Percentiles rank a stretch among this genome's conserved stretches.
These are phyloP conservation scores for Lytechinus variegatus DNA, from an alignment of 35 echinoderm and acorn worm species.

Conservation along the genomic window DNA sequence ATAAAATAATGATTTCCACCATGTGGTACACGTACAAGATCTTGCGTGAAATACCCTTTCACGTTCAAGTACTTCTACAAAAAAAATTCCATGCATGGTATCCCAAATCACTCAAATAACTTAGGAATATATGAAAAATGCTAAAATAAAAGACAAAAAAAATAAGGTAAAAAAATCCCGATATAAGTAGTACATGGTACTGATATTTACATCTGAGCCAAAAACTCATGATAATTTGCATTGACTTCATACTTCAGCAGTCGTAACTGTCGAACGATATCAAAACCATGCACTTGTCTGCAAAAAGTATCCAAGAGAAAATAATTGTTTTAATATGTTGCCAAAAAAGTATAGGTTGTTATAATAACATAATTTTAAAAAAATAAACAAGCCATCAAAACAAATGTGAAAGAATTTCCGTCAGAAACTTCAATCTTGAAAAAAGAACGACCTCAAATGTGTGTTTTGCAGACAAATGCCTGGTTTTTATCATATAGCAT, in stretches of 20 bases:
- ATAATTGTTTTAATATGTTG: too few relatives aligned
- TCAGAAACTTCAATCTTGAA: too few relatives aligned
- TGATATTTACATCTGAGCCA: not conserved
- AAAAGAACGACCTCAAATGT: too few relatives aligned
- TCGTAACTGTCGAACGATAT: not conserved
- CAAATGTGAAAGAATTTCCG: too few relatives aligned
- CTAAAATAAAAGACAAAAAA: not conserved
- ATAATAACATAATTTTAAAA: too few relatives aligned
- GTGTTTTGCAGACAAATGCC: too few relatives aligned
- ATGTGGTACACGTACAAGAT: not conserved
- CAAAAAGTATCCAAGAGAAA: too few relatives aligned
- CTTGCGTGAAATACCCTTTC: not conserved
- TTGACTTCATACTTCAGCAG: not conserved
- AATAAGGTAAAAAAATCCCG: not conserved
- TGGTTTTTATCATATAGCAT: too few relatives aligned
- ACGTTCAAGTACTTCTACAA: not conserved
- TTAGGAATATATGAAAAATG: constrained; percentile 4
- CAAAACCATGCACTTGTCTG: too few relatives aligned
- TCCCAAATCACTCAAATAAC: constrained; percentile 11
- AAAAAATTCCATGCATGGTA: not conserved
- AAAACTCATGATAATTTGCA: not conserved
- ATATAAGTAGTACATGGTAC: constrained; percentile 19
- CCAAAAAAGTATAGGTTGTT: too few relatives aligned
- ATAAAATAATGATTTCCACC: not conserved
- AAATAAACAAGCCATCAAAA: too few relatives aligned